A percentile compares a stretch with the other conserved stretches of the same genome.
phyloP scores from a whole-genome alignment of 2,113 vertebrate species.

The Serinus canaria region DNA sequence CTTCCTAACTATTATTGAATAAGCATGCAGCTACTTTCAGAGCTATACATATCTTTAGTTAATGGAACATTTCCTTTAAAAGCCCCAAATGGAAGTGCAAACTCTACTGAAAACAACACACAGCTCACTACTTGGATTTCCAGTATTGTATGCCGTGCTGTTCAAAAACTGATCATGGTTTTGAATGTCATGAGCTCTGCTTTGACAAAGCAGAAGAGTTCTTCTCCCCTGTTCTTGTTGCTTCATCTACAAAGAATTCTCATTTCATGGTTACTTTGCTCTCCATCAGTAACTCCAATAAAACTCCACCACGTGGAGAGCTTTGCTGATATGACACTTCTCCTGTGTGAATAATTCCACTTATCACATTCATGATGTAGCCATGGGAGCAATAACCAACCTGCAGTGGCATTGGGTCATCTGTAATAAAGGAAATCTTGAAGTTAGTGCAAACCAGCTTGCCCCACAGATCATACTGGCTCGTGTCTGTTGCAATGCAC shows the following conservation, averaged over 20 bases:
- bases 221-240: not conserved
- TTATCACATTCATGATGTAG: not conserved
- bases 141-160: not conserved
- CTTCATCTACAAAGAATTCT: not conserved
- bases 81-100: not conserved
- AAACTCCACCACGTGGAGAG: not conserved
- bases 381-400: slow-evolving; percentile 58
- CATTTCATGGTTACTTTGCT: not conserved
- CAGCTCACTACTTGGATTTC: not conserved
- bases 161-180: not conserved
- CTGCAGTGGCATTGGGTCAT: slow-evolving; percentile 84
- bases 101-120: not conserved
- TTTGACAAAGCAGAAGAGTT: not conserved
- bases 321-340: not conserved
- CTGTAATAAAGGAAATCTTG: slow-evolving; percentile 95
- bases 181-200: not conserved
- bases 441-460: slow-evolving; percentile 98
- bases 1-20: not conserved
- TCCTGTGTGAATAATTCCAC: not conserved
- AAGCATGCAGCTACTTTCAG: not conserved
- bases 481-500: slow-evolving; percentile 89
- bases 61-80: not conserved
- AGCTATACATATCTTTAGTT: not conserved
- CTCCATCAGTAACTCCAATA: not conserved
- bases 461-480: slow-evolving; percentile 93